These are phyloP conservation scores for Xylophagus ater DNA, from an alignment of 2,888 invertebrate species.

Conservation along the genomic window DNA sequence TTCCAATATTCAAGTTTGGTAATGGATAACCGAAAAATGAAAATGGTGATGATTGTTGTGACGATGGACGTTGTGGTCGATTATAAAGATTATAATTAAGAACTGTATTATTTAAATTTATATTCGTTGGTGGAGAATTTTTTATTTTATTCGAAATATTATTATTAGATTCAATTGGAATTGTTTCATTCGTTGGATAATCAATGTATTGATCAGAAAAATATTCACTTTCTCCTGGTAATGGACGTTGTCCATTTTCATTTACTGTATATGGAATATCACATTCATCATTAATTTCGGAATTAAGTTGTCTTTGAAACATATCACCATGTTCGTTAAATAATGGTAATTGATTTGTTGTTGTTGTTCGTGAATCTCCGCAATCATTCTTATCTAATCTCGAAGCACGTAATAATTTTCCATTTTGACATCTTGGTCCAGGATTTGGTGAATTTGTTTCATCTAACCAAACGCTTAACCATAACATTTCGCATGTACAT, in stretches of 20 bases:
- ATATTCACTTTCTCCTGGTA: constrained; percentile 68
- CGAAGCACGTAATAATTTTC: constrained; percentile 60
- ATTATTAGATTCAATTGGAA: constrained; percentile 21
- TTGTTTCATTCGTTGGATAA: constrained; percentile 55
- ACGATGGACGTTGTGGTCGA: constrained; percentile 23
- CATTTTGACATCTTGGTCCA: constrained; percentile 70
- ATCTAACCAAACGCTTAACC: constrained; percentile 73
- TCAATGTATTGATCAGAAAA: constrained; percentile 76
- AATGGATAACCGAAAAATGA: constrained; percentile 79
- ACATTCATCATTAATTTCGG: constrained; percentile 42
- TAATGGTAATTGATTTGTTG: constrained; percentile 43
- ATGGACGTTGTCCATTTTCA: constrained; percentile 45
- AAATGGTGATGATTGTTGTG: constrained; percentile 45
- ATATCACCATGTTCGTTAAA: constrained; percentile 62
- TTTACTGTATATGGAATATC: constrained; percentile 37
- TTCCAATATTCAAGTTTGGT: constrained; percentile 58
- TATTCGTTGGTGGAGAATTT: constrained; percentile 47
- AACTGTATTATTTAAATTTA: constrained; percentile 39
- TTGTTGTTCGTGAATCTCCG: constrained; percentile 25
- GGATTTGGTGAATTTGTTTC: constrained; percentile 53
- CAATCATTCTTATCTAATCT: constrained; percentile 62
- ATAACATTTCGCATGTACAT: constrained; percentile 71
- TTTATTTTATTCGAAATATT: constrained; percentile 39
- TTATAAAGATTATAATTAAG: constrained; percentile 38
- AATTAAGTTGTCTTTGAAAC: constrained; percentile 44